Base-by-base conservation (phyloP, 2,113 vertebrate genomes). In the Microcebus murinus region DNA sequence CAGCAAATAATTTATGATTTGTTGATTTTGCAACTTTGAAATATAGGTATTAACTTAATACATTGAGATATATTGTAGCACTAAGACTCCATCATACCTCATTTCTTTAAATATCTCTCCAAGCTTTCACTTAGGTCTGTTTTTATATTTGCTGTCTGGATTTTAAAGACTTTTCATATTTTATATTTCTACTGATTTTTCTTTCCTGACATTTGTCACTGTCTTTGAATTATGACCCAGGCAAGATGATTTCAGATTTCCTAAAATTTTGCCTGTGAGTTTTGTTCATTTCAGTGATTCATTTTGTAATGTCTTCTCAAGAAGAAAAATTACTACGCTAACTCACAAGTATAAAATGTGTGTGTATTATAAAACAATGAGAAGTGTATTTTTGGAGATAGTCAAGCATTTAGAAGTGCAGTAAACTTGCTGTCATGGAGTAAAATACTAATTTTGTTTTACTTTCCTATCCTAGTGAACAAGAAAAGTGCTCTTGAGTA, bases 1-100 rank as follows among this genome's bases (percentile, higher is more conserved):
- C 94, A 96, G 87, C 90, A 96, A 91, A 97, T 96, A 95, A 94
- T 92, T 97, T 76, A 76, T 67, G 91, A 86, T 97, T 97, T 98
- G 94, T 96, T 97, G 84, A 90, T 93, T 96, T 86, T 98, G 97
- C 92, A 96, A 87, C 77, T 97, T 97, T 80, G 71, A 65, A 97
- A 73, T 50, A 85, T 94, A 96, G 52, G 29, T 94, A 74, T 95
- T 94, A 91, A 95, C 88, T 93, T 98, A 96, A 98, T 97, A 96
- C 85, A 93, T 96, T 98, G 94, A 98, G 97, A 95, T 97, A 85
- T 87, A 87, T 90, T 98, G 93, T 98, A 99, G 98, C 98, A 97
- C 95, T 98, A 95, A 95, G 96, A 93, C 90, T 97, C 96, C 98
- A 61, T 91, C 93, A 97, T 98, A 99, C 98, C 98, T 99, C 98